Base-by-base conservation (phyloP, 2,888 invertebrate genomes). In the Rosalia funebris region DNA sequence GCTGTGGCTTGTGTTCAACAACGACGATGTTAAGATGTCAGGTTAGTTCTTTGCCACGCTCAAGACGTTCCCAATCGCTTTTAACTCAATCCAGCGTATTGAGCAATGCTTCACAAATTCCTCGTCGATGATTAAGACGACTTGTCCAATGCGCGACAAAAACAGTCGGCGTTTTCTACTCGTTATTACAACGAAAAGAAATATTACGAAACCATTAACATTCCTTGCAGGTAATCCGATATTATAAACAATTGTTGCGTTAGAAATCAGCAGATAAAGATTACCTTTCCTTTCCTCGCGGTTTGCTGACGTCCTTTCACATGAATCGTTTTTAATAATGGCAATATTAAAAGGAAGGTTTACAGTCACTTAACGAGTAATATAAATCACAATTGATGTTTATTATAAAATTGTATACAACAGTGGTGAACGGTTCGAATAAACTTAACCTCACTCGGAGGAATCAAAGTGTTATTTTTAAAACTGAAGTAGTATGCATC, bases 1-100 rank as follows among this genome's bases (percentile, higher is more conserved):
- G 10, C 76, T 84, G 48, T 84, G 84, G 84, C 77, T 83, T 63
- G 83, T 83, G 58, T 84, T 84, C 78, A 83, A 83, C 75, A 82
- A 84, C 67, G 82, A 82, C 63, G 82, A 82, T 66, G 78, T 82
- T 57, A 77, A 77, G 74, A 79, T 80, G 73, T 82, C 83, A 78
- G 82, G 83, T 82, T 56, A 61, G 64, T 60, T 19, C 39, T 36
- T 37, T 25, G 10, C 41, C 16, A 11, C 11, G 12, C 17, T 2
- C n/a, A 41, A 14, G 10, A 5, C 7, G n/a, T 44, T 20, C 25
- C 25, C 9, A n/a, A n/a, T n/a, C n/a, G n/a, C n/a, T n/a, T n/a
- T n/a, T n/a, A n/a, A n/a, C n/a, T n/a, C n/a, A n/a, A n/a, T n/a
- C n/a, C n/a, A n/a, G n/a, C n/a, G n/a, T n/a, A n/a, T n/a, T n/a